These are phyloP conservation scores for Lasiurus borealis DNA, from an alignment of 2,113 vertebrate species.

Conservation along the genomic window DNA sequence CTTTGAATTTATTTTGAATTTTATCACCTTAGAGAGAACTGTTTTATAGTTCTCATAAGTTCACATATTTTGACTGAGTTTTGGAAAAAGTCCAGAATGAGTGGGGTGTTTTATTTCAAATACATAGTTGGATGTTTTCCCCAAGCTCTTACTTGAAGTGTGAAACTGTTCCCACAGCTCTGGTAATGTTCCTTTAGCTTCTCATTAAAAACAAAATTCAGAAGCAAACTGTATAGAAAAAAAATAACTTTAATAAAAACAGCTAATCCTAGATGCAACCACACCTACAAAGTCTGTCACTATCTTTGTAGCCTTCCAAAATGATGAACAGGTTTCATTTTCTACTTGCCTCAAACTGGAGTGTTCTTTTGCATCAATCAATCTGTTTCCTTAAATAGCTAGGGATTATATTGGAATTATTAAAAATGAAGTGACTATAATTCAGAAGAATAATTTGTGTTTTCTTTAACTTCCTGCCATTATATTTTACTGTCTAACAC, in stretches of 20 bases:
- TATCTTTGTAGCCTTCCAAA: conserved; percentile 23
- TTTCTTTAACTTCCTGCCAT: neutral
- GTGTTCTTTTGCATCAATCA: conserved; percentile 35
- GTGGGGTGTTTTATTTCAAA: conserved; percentile 49
- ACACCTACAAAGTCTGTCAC: conserved; percentile 10
- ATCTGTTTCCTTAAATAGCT: neutral
- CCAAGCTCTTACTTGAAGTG: conserved; percentile 64
- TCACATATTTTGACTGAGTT: conserved; percentile 40
- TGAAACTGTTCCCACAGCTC: conserved; percentile 69
- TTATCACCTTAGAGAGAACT: conserved; percentile 24
- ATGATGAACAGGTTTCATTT: neutral
- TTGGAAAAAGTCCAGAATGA: conserved; percentile 6
- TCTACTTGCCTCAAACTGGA: conserved; percentile 44
- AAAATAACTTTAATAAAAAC: conserved; percentile 57
- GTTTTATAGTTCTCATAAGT: conserved; percentile 42
- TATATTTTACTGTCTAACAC: neutral
- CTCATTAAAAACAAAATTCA: conserved; percentile 56
- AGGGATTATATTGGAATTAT: conserved; percentile 47
- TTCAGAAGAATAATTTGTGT: conserved; percentile 59
- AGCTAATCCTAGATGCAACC: neutral
- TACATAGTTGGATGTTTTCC: conserved; percentile 62
- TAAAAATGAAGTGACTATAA: conserved; percentile 61
- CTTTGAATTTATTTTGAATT: conserved; percentile 43
- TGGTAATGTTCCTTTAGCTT: conserved; percentile 60
- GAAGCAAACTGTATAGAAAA: conserved; percentile 7